phyloP scores from a whole-genome alignment of 2,888 invertebrate species.

The Cybosia mesomella region DNA sequence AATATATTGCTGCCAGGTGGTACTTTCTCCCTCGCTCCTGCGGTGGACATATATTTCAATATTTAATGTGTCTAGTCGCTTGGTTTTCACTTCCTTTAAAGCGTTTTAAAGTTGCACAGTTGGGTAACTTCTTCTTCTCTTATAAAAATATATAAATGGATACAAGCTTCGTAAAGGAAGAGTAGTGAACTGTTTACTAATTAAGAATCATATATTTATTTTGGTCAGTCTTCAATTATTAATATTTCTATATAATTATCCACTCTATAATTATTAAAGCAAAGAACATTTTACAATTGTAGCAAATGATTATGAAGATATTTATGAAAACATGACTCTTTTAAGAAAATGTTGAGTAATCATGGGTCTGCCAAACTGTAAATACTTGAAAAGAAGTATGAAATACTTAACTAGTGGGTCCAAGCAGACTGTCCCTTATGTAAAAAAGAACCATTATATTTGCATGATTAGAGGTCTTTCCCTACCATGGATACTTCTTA shows the following conservation, averaged over 20 bases:
- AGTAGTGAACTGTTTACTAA: not conserved
- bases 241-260: too few species aligned
- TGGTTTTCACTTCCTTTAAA: constrained; percentile 50
- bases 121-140: constrained; percentile 10
- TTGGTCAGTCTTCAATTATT: too few species aligned
- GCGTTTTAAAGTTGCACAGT: constrained; percentile 30
- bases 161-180: not conserved
- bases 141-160: not conserved
- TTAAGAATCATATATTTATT: not conserved
- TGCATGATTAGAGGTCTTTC: too few species aligned
- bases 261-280: not conserved
- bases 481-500: not conserved
- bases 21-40: constrained; percentile 28
- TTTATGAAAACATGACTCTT: too few species aligned
- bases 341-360: not conserved
- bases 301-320: too few species aligned
- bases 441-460: too few species aligned
- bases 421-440: too few species aligned
- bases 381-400: too few species aligned
- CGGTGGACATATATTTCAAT: constrained; percentile 61
- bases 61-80: constrained; percentile 67
- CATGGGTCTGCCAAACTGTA: not conserved
- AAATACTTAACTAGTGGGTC: too few species aligned
- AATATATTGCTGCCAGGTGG: constrained; percentile 67
- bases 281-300: not conserved